Base-by-base conservation (phyloP, 35 echinoderm and acorn worm genomes). In the Eucidaris tribuloides region DNA sequence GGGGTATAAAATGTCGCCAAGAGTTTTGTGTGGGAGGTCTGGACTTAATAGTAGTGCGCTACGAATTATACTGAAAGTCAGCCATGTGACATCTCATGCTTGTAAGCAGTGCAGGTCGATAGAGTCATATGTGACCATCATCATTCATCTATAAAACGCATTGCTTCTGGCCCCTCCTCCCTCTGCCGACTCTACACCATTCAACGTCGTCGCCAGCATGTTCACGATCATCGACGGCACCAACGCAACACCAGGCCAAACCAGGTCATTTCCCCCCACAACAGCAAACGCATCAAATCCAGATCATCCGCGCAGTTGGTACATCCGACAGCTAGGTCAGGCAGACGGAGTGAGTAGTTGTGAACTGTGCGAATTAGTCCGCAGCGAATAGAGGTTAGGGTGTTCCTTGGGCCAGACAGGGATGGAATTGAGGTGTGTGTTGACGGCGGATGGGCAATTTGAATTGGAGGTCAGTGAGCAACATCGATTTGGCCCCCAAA, bases 41-140 rank as follows among this genome's bases (percentile, higher is more conserved):
- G 70, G 40, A 78, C 42, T 78, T 54, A 42, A 91, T 25, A 79
- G 84, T 83, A 64, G n/a, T n/a, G 50, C 84, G 82, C 82, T 93
- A 94, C 87, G 85, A 86, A 87, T 76, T 92, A n/a, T n/a, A n/a
- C n/a, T 97, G 92, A 89, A 85, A 78, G 90, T 71, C 58, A 65
- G 62, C 39, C 64, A 81, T 71, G 91, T 90, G 92, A 97, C 94
- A 97, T 97, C 94, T 97, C n/a, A n/a, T 92, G 94, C 94, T 97
- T 97, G 94, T 14, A 97, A 86, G 72, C 68, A 70, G 86, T 93
- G 90, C 94, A 25, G 85, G 86, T 35, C 82, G 79, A 71, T 97
- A 97, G 52, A 97, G n/a, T n/a, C n/a, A 81, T 36, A 97, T 86
- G 79, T 97, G 94, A 22, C 94, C 90, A 15, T 97, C 90, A 63